Conservation (phyloP, 2,888 invertebrate species). For the Hyposoter dolosus region DNA sequence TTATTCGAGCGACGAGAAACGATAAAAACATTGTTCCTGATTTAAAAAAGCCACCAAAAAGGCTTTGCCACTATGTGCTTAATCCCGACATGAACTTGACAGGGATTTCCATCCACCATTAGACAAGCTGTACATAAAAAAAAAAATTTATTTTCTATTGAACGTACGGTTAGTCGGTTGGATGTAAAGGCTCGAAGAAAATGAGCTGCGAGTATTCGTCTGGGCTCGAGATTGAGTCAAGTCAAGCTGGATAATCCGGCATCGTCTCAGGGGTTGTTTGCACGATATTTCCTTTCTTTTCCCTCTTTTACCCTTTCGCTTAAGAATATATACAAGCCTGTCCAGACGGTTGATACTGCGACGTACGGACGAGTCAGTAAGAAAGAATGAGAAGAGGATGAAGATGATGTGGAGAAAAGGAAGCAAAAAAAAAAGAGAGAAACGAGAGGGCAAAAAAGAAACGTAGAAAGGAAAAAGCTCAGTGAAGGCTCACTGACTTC, state of each 20-base stretch:
- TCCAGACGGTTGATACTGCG: conserved; percentile 6
- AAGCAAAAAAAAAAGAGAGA: neutral
- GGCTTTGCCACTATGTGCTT: neutral
- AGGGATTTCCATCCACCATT: neutral
- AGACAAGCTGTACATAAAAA: neutral
- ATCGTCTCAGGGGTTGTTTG: conserved; percentile 62
- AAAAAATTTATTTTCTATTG: neutral
- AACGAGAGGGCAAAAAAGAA: conserved; percentile 37
- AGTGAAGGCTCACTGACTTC: conserved; percentile 57
- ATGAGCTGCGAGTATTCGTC: conserved; percentile 58
- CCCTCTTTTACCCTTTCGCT: conserved; percentile 28
- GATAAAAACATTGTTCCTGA: neutral
- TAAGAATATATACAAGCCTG: conserved; percentile 1
- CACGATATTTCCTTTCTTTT: conserved; percentile 37
- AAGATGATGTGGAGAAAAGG: conserved; percentile 55
- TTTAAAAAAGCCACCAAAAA: neutral
- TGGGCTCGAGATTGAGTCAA: conserved; percentile 55
- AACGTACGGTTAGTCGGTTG: conserved; percentile 6
- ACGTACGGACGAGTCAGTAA: neutral
- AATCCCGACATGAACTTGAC: neutral
- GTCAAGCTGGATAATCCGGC: conserved; percentile 68
- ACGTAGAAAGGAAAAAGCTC: conserved; percentile 60
- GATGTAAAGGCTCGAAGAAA: conserved; percentile 47
- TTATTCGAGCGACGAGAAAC: neutral
- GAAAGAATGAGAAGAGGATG: conserved; percentile 43